Base-by-base conservation (phyloP, 2,888 invertebrate genomes). In the Dermolepida albohirtum region DNA sequence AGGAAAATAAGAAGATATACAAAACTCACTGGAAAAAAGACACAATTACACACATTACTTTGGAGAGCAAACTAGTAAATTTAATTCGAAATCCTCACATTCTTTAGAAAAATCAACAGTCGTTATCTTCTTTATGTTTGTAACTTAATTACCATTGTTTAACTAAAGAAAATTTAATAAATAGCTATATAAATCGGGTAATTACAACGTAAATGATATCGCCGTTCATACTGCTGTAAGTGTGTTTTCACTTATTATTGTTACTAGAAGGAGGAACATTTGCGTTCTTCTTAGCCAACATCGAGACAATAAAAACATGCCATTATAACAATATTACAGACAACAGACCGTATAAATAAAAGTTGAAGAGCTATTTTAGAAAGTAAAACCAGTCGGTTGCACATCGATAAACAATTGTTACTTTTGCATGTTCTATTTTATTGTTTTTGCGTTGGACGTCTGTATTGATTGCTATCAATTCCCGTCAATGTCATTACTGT, bases 361-460 rank as follows among this genome's bases (percentile, higher is more conserved):
- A 14, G 44, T 44, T 7, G 29, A 54, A 59, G 29, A 47, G 47
- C 29, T 62, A 47, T 16, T 62, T 12, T 29, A 47, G 59, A 62
- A 62, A 62, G 59, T 62, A 62, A 62, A 62, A 47, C 59, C 43
- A 34, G 16, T 47, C 39, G 54, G 59, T 47, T 34, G 47, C 49
- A 62, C 34, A 62, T 62, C 59, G 47, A 62, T 49, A 62, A 47
- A 62, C 59, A 62, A 47, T 62, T 62, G 47, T 34, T 62, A 14
- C 14, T 62, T 47, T 14, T 11, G 12, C 16, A 8, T 44, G 34
- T 62, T 8, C 47, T 6, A 16, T 62, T 59, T 59, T 44, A 59
- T 44, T 44, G 59, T 34, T 47, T 59, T 59, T 54, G 17, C 16
- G 16, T 0, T 22, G 54, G 40, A 40, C 11, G 17, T 12, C 11